Conservation (phyloP, 2,797 vertebrate genomes). For the Poecilia velifera region DNA sequence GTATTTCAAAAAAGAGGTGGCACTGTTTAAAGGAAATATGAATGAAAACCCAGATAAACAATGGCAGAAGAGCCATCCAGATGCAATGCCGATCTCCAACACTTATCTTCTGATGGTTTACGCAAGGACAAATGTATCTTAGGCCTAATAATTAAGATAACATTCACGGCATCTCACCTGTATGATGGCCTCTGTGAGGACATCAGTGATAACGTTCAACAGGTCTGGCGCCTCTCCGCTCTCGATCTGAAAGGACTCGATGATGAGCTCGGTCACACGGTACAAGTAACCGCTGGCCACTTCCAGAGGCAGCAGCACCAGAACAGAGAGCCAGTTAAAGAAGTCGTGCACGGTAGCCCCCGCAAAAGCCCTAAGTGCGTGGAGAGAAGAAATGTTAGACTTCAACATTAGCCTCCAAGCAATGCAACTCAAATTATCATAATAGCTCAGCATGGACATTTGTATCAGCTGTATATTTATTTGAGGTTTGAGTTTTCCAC, state of each 20-base stretch:
- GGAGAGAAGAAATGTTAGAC: neutral
- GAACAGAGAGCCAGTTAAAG: slow-evolving; percentile 96
- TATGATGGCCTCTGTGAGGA: slow-evolving; percentile 89
- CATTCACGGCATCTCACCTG: slow-evolving; percentile 74
- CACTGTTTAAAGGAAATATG: neutral
- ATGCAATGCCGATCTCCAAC: neutral
- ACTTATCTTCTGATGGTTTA: neutral
- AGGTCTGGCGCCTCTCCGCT: slow-evolving; percentile 90
- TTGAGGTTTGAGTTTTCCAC: neutral
- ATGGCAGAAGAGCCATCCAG: neutral
- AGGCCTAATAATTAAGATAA: neutral
- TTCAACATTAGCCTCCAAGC: neutral
- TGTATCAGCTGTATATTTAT: neutral
- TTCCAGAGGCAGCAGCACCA: slow-evolving; percentile 91
- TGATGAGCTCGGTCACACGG: slow-evolving; percentile 81
- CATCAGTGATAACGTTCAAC: slow-evolving; percentile 93
- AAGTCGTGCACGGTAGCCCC: slow-evolving; percentile 96
- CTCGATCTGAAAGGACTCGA: slow-evolving; percentile 87
- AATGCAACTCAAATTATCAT: neutral
- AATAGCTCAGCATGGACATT: neutral
- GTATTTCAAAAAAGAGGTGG: neutral
- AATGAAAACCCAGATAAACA: neutral
- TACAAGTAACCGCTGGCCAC: slow-evolving; percentile 86
- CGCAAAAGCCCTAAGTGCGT: slow-evolving; percentile 88
- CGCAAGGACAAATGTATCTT: neutral